Evolutionary conservation across 2,113 vertebrate genomes (phyloP).

Genomic region (Progne subis): DNA sequence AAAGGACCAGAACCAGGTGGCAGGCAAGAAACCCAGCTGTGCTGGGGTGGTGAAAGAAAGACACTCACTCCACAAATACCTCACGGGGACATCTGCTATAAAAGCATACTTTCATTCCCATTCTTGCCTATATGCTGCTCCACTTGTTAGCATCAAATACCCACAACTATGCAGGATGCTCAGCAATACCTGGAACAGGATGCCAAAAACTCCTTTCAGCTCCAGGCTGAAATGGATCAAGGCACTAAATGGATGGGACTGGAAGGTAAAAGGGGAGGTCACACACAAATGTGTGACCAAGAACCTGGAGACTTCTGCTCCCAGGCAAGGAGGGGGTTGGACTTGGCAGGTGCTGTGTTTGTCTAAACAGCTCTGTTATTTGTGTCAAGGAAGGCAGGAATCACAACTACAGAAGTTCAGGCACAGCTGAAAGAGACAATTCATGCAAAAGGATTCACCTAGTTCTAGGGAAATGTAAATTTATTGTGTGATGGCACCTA

Average conservation of each 20-base stretch:
- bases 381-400: too few species aligned
- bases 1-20: too few species aligned
- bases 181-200: background rate
- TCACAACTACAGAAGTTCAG: too few species aligned
- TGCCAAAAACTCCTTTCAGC: background rate
- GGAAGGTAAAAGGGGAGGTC: fast-evolving
- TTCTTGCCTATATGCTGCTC: too few species aligned
- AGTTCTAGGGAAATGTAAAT: too few species aligned
- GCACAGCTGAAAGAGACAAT: background rate
- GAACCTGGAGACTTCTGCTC: background rate
- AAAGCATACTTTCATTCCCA: too few species aligned
- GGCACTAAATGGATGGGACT: background rate
- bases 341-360: background rate
- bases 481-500: too few species aligned
- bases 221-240: background rate
- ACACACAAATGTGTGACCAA: background rate
- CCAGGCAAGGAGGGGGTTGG: background rate
- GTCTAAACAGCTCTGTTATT: background rate
- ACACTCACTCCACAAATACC: too few species aligned
- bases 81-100: too few species aligned
- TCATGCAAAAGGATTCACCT: background rate
- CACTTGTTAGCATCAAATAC: too few species aligned
- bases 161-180: background rate
- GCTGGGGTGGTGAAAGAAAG: too few species aligned
- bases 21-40: too few species aligned